Evolutionary conservation across 2,797 vertebrate species (phyloP).

Genomic region (Microhierax caerulescens): DNA sequence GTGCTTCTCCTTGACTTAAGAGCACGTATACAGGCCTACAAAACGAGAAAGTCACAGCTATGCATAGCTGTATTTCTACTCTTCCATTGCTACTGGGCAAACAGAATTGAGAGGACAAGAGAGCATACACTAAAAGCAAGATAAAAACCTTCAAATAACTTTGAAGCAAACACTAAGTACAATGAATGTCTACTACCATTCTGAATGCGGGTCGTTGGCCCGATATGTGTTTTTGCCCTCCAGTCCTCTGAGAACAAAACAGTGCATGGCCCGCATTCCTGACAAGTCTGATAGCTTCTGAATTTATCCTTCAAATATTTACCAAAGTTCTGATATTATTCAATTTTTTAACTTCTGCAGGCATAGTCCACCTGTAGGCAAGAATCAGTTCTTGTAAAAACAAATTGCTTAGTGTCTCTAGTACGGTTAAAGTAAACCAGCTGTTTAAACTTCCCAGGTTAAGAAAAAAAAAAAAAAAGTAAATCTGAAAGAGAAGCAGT

Average conservation of each 20-base stretch:
- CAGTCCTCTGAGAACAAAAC: not conserved
- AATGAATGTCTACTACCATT: not conserved
- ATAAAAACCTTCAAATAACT: not conserved
- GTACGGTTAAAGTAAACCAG: not conserved
- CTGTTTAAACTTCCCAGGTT: slow-evolving; percentile 51
- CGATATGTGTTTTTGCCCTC: not conserved
- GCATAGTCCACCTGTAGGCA: not conserved
- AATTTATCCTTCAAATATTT: not conserved
- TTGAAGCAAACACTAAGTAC: not conserved
- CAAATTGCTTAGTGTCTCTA: not conserved
- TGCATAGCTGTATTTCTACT: not conserved
- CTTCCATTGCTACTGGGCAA: not conserved
- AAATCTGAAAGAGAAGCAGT: slow-evolving; percentile 29
- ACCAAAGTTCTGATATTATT: not conserved
- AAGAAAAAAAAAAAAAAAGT: too few relatives aligned
- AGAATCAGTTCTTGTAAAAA: not conserved
- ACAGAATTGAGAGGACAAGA: not conserved
- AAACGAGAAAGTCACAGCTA: not conserved
- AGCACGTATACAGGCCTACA: not conserved
- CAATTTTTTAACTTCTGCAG: not conserved
- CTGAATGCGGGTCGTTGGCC: not conserved
- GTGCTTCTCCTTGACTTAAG: not conserved
- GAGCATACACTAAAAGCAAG: not conserved
- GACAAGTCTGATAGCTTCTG: not conserved
- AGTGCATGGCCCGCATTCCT: not conserved